A percentile compares a stretch with the other conserved stretches of the same genome.
phyloP scores from a whole-genome alignment of 2,797 vertebrate genomes.

The Ibycter americanus region DNA sequence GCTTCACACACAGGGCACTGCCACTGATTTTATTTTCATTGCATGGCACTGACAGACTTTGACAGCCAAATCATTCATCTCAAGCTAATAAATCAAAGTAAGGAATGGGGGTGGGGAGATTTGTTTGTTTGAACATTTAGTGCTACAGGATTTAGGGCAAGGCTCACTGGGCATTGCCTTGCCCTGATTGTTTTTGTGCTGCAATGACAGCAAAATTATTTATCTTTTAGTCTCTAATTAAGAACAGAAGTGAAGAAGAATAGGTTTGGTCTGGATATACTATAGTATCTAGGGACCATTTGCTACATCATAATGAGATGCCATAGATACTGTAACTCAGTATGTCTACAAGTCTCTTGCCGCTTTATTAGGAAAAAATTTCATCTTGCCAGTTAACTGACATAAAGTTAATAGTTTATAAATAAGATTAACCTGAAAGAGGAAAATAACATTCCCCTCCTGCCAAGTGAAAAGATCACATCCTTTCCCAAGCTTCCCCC shows the following conservation, averaged over 20 bases:
- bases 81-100: constrained; percentile 67
- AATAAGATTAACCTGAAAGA: not conserved
- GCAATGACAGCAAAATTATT: constrained; percentile 54
- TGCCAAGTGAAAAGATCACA: not conserved
- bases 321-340: not conserved
- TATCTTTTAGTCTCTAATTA: constrained; percentile 60
- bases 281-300: not conserved
- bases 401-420: not conserved
- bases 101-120: not conserved
- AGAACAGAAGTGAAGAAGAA: constrained; percentile 38
- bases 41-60: constrained; percentile 54
- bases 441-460: not conserved
- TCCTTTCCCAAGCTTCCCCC: not conserved
- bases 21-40: constrained; percentile 52
- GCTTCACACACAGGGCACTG: not conserved
- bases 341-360: constrained; percentile 4
- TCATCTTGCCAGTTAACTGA: not conserved
- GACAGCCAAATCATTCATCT: constrained; percentile 67
- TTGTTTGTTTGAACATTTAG: constrained; percentile 21
- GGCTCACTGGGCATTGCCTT: not conserved
- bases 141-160: constrained; percentile 34
- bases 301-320: constrained; percentile 15
- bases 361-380: not conserved
- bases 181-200: not conserved
- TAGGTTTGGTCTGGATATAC: constrained; percentile 27